Evolutionary conservation across 2,888 invertebrate species (phyloP), one percentile per base, ranked within the genome.

Genomic region (Cremastinae sp.): DNA sequence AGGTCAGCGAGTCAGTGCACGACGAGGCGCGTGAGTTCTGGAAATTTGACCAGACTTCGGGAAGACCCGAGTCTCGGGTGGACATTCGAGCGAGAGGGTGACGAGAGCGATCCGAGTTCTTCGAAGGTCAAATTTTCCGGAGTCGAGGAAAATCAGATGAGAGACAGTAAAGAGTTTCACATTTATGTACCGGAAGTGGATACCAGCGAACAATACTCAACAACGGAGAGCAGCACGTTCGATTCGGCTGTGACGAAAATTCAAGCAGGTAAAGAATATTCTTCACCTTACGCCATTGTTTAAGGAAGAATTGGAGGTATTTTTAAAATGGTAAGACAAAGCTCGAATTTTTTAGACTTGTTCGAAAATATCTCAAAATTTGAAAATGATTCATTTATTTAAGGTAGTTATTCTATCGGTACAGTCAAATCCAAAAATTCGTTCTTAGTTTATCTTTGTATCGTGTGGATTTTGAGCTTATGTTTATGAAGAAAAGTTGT

Each of bases 201-300:
- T 45, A 64, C 68, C 12, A 72, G 58, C 47, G 80, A 80, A 0
- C 69, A 74, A 39, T 64, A 72, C 37, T 74, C 80, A 4, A 78
- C 78, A 1, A 81, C 75, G 2, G 83, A 79, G 18, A 80, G 79
- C 18, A 83, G 82, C 28, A 81, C 82, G 7, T 81, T 85, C n/a
- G 78, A 81, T 45, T 83, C 83, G 2, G 85, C 86, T 1, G 84
- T 80, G 0, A 83, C 83, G 1, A 85, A 83, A 76, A 86, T 86
- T 73, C 87, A 87, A 82, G 86, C 87, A 10, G 84, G 87, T 87
- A 56, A 80, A 74, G n/a, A n/a, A 28, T 28, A 59, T 39, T 49
- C 35, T 28, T 28, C 5, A 28, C 28, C 28, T 28, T 28, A 28
- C n/a, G n/a, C n/a, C n/a, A n/a, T n/a, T n/a, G n/a, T n/a, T n/a